Evolutionary conservation across 2,888 invertebrate species (phyloP), one percentile per base, ranked within the genome.

Genomic region (Sarcophaga caerulescens): DNA sequence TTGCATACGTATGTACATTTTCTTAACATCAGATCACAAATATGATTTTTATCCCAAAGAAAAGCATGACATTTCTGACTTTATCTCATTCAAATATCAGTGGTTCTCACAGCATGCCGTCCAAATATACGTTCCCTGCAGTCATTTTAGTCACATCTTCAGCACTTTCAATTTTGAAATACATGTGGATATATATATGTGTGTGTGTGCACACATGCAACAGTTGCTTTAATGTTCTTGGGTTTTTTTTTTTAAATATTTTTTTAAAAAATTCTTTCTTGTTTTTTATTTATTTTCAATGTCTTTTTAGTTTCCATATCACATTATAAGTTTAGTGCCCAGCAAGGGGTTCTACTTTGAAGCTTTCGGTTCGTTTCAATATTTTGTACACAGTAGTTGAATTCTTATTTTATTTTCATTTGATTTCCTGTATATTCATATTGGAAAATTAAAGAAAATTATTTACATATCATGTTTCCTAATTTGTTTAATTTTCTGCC

Each of bases 41-140:
- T 85, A 85, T 85, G 85, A 85, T 85, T 85, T 85, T 79, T 80
- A 35, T 35, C 83, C 77, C 77, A 85, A 77, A 71, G 60, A 85
- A 82, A 85, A 85, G 83, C 85, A 85, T 85, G 85, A 85, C 85
- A 76, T 85, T 83, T 85, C 63, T 70, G 85, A 85, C 85, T 85
- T 85, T 85, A 85, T 85, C 85, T 83, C 85, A 85, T 85, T 83
- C 83, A 80, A 85, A 85, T 85, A 85, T 85, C 85, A 83, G 62
- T 77, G 85, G 76, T 80, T 77, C 80, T 85, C 85, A 77, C 85
- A 83, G 83, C 85, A 77, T 80, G 85, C 25, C 25, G 85, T 74
- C 85, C 80, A 80, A 74, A 75, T 71, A 75, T 66, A 76, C 65
- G 35, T 75, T 11, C 70, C 47, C 14, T 52, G 52, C 17, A 17